phyloP scores from a whole-genome alignment of 2,797 vertebrate species.

The Poecilia wingei region DNA sequence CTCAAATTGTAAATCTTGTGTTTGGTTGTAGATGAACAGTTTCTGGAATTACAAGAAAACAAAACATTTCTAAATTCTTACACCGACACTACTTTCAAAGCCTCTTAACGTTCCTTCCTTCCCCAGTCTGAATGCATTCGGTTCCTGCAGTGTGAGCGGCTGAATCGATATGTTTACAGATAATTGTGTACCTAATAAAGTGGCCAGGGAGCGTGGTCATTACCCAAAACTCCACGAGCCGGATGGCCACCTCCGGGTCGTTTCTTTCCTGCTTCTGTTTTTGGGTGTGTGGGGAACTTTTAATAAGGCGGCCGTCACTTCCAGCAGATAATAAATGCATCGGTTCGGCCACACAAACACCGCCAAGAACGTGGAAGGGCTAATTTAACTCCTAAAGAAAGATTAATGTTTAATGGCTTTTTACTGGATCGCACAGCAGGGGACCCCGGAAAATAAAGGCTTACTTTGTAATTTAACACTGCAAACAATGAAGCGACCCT shows the following conservation, averaged over 20 bases:
- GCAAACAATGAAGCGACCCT: background rate
- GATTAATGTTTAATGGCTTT: background rate
- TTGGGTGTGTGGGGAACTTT: background rate
- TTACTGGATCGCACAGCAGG: background rate
- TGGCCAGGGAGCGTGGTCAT: background rate
- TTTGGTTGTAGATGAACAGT: background rate
- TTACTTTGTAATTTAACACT: conserved; percentile 1
- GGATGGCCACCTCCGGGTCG: background rate
- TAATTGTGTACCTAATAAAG: background rate
- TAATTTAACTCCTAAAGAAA: background rate
- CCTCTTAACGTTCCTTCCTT: background rate
- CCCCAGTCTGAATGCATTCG: background rate
- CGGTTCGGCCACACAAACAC: background rate
- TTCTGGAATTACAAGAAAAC: background rate
- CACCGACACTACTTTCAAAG: background rate
- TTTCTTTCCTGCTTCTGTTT: background rate
- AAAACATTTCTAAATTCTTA: background rate
- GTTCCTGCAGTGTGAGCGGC: background rate
- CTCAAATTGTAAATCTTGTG: background rate
- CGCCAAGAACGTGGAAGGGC: background rate
- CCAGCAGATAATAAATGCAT: background rate
- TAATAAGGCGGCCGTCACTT: background rate
- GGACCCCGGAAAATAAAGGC: background rate
- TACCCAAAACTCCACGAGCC: background rate
- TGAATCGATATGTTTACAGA: background rate